Percentiles rank a stretch among this genome's conserved stretches.
Conservation (phyloP, 2,888 invertebrate genomes). For the Seira musarum region DNA sequence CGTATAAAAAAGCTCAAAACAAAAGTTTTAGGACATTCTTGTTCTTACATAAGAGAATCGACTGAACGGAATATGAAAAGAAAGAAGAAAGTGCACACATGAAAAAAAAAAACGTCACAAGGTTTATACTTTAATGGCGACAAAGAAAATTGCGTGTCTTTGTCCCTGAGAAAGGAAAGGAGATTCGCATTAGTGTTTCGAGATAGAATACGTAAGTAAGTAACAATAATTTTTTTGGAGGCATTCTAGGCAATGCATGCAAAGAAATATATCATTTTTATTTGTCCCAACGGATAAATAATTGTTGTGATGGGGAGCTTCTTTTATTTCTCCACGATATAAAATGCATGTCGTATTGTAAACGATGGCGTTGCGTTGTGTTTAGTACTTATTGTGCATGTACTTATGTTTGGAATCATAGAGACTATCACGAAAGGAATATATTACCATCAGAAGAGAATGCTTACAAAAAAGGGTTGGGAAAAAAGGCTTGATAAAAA, state of each 20-base stretch:
- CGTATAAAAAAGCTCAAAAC: too few species aligned
- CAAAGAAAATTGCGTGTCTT: constrained; percentile 15
- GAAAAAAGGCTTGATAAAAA: neutral
- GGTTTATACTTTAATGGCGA: neutral
- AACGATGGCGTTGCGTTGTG: too few species aligned
- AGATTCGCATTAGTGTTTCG: constrained; percentile 15
- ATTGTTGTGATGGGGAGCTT: constrained; percentile 55
- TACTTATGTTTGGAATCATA: too few species aligned
- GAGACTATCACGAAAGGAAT: too few species aligned
- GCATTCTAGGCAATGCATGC: constrained; percentile 26
- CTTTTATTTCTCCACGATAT: neutral
- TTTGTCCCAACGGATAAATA: constrained; percentile 59
- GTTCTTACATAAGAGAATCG: too few species aligned
- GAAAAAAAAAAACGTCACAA: neutral
- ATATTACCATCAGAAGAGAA: too few species aligned
- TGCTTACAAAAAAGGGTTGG: constrained; percentile 5
- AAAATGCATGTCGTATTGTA: too few species aligned
- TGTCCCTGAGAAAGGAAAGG: constrained; percentile 1
- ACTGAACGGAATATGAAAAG: neutral
- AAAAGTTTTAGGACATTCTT: too few species aligned
- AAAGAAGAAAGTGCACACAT: neutral
- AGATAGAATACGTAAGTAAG: neutral
- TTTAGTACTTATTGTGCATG: too few species aligned
- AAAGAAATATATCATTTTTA: constrained; percentile 59
- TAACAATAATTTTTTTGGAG: constrained; percentile 15